phyloP scores from a whole-genome alignment of 2,888 invertebrate genomes.

The Pristionchus fissidentatus region DNA sequence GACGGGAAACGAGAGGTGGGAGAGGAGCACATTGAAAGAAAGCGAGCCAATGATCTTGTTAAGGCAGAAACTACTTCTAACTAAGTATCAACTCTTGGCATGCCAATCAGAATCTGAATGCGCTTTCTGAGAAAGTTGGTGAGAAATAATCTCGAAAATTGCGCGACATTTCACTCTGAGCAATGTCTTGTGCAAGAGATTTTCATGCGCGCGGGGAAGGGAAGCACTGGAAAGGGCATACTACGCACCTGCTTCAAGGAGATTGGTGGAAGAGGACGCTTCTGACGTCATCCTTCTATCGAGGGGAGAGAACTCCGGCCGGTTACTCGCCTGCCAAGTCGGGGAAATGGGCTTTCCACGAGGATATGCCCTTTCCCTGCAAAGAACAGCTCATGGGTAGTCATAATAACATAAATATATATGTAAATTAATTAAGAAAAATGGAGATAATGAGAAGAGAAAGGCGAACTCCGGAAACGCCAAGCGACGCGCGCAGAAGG shows the following conservation, averaged over 20 bases:
- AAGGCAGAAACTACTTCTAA: no score
- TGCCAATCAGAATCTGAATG: neutral
- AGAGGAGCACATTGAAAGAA: no score
- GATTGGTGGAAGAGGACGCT: slow-evolving; percentile 38
- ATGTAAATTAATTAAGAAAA: no score
- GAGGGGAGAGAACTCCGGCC: neutral
- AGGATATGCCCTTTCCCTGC: neutral
- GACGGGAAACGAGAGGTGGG: neutral
- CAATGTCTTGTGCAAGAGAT: no score
- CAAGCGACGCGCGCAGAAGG: no score
- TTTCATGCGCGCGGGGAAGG: neutral
- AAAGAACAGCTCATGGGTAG: no score
- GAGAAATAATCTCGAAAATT: neutral
- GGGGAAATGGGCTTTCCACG: slow-evolving; percentile 14
- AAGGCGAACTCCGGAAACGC: no score
- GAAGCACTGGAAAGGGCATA: neutral
- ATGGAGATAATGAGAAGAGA: no score
- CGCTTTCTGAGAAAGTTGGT: neutral
- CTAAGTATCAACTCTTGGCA: no score
- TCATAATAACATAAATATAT: no score
- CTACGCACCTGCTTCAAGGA: slow-evolving; percentile 1
- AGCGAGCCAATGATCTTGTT: no score
- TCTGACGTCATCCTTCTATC: slow-evolving; percentile 38
- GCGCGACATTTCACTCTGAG: no score
- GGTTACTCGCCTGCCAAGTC: slow-evolving; percentile 13